Evolutionary conservation across 2,888 invertebrate genomes (phyloP).

Genomic region (Cephus pygmeus): DNA sequence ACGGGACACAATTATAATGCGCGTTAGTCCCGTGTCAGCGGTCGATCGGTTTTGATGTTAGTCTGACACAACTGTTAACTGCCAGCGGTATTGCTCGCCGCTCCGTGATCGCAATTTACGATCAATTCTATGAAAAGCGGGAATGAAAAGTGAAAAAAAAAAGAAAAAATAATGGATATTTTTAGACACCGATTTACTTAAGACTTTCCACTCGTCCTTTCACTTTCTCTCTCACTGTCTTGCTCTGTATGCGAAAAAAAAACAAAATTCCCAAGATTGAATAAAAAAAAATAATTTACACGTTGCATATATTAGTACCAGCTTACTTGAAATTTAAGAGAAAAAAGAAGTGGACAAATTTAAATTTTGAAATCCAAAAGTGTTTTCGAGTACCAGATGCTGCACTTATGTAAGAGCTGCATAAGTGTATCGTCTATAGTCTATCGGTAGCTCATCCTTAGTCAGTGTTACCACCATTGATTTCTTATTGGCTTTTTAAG

Average conservation of each 20-base stretch:
- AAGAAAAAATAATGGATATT: neutral
- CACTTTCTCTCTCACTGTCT: neutral
- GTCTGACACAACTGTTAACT: neutral
- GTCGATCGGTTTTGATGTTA: conserved; percentile 56
- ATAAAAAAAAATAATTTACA: neutral
- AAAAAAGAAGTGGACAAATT: neutral
- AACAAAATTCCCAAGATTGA: neutral
- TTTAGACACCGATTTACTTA: neutral
- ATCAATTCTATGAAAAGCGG: neutral
- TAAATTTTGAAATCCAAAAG: neutral
- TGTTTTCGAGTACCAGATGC: neutral
- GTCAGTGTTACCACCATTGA: neutral
- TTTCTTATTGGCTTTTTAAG: neutral
- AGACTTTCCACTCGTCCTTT: neutral
- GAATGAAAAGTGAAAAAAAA: neutral
- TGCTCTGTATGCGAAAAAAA: neutral
- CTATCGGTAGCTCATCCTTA: neutral
- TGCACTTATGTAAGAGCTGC: neutral
- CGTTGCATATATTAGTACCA: neutral
- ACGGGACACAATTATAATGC: conserved; percentile 57
- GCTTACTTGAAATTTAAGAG: neutral
- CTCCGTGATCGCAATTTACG: neutral
- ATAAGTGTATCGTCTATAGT: neutral
- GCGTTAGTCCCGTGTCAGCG: conserved; percentile 46
- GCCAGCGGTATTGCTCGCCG: neutral